A percentile compares a stretch with the other conserved stretches of the same genome.
phyloP scores from a whole-genome alignment of 2,797 vertebrate genomes.

The Pseudochromis fuscus region DNA sequence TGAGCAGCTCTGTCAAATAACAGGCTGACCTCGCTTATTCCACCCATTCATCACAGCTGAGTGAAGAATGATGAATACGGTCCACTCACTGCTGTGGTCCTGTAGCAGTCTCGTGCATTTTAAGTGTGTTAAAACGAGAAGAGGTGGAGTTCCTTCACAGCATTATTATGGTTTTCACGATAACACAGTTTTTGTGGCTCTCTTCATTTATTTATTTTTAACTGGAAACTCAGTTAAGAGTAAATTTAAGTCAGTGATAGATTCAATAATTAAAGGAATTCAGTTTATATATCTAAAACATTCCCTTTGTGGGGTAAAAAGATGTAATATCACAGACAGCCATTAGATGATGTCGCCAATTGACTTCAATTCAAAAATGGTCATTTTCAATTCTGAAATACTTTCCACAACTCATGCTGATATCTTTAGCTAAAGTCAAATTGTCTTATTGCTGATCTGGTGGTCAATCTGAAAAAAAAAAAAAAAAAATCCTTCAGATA shows the following conservation, averaged over 20 bases:
- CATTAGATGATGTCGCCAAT: no score
- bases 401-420: no score
- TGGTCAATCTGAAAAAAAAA: no score
- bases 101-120: constrained; percentile 45
- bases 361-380: no score
- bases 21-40: constrained; percentile 37
- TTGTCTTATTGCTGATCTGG: no score
- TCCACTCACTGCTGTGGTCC: constrained; percentile 18
- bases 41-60: constrained; percentile 52
- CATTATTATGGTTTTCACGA: constrained; percentile 9
- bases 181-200: background rate
- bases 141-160: constrained; percentile 43
- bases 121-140: background rate
- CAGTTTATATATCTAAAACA: background rate
- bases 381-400: no score
- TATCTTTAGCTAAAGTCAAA: no score
- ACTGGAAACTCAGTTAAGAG: background rate
- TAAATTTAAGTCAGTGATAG: background rate
- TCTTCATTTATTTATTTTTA: background rate
- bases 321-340: no score
- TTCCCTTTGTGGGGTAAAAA: no score
- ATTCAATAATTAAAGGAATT: background rate
- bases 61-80: constrained; percentile 30
- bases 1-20: constrained; percentile 22
- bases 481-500: no score